These are phyloP conservation scores for Rana temporaria DNA, from an alignment of 2,113 vertebrate species.

Conservation along the genomic window DNA sequence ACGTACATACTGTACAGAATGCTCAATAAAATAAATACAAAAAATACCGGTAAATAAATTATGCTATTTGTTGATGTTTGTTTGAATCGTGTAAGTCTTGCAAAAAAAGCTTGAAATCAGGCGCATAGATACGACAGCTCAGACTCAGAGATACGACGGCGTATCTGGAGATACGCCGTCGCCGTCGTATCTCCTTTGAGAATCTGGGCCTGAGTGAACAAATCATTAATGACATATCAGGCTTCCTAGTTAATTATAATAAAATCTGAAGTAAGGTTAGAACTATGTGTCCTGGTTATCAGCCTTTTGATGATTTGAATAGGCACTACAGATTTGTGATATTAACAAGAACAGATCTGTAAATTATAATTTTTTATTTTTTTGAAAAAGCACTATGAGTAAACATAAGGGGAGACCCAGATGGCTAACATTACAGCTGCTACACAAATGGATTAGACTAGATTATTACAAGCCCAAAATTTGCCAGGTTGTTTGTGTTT, in stretches of 20 bases:
- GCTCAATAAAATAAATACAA: conserved; percentile 33
- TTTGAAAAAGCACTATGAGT: conserved; percentile 26
- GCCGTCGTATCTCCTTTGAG: no score
- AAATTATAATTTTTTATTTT: conserved; percentile 27
- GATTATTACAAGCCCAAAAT: conserved; percentile 20
- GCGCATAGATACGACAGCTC: no score
- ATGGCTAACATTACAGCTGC: conserved; percentile 36
- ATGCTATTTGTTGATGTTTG: background rate
- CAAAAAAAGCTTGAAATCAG: background rate
- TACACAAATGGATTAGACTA: conserved; percentile 46
- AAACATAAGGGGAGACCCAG: conserved; percentile 37
- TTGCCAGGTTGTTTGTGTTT: conserved; percentile 24
- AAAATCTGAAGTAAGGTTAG: conserved; percentile 4
- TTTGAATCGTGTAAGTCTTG: no score
- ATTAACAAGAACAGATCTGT: conserved; percentile 45
- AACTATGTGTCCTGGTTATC: conserved; percentile 10
- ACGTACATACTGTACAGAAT: background rate
- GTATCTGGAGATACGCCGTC: no score
- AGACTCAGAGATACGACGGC: no score
- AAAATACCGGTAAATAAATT: no score
- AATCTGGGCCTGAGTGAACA: background rate
- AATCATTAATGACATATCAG: background rate
- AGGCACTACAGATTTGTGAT: conserved; percentile 27
- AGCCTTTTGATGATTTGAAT: conserved; percentile 23
- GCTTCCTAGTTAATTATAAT: conserved; percentile 13